Percentiles rank a stretch among this genome's conserved stretches.
Evolutionary conservation across 2,113 vertebrate genomes (phyloP).

Genomic region (Cyphotilapia sp.): DNA sequence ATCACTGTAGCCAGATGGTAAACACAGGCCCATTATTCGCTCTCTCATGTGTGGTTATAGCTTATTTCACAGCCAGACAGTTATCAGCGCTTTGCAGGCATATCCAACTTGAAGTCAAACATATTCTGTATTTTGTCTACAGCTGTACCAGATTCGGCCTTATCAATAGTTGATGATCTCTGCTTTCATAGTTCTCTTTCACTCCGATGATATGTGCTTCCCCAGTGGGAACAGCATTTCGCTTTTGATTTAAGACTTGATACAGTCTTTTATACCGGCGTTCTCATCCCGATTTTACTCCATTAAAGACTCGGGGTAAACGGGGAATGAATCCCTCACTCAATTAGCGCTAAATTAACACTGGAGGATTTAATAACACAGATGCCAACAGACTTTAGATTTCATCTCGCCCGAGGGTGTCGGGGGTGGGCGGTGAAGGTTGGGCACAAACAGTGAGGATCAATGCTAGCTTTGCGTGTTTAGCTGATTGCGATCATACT

Average conservation of each 20-base stretch:
- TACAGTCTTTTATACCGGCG: slow-evolving; percentile 45
- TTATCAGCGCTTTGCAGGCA: slow-evolving; percentile 47
- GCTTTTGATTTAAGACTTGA: slow-evolving; percentile 64
- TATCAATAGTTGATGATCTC: slow-evolving; percentile 72
- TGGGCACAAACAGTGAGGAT: slow-evolving; percentile 35
- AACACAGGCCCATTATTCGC: neutral
- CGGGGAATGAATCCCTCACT: slow-evolving; percentile 62
- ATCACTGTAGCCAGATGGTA: neutral
- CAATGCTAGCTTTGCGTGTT: slow-evolving; percentile 39
- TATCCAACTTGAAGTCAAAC: slow-evolving; percentile 61
- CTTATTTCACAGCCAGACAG: slow-evolving; percentile 38
- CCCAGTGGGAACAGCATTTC: slow-evolving; percentile 56
- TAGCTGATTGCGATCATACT: slow-evolving; percentile 29
- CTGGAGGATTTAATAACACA: slow-evolving; percentile 63
- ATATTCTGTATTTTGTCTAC: slow-evolving; percentile 69
- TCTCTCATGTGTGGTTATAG: neutral
- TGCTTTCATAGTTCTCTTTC: slow-evolving; percentile 60
- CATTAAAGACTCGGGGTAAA: slow-evolving; percentile 48
- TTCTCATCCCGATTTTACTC: slow-evolving; percentile 43
- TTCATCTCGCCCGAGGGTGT: slow-evolving; percentile 42
- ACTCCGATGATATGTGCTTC: slow-evolving; percentile 31
- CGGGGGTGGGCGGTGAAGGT: neutral
- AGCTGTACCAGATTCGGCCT: slow-evolving; percentile 60
- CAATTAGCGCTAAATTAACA: slow-evolving; percentile 68
- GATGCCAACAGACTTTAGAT: slow-evolving; percentile 59